These are phyloP conservation scores for Myiozetetes cayanensis DNA, from an alignment of 2,113 vertebrate genomes.

Conservation along the genomic window DNA sequence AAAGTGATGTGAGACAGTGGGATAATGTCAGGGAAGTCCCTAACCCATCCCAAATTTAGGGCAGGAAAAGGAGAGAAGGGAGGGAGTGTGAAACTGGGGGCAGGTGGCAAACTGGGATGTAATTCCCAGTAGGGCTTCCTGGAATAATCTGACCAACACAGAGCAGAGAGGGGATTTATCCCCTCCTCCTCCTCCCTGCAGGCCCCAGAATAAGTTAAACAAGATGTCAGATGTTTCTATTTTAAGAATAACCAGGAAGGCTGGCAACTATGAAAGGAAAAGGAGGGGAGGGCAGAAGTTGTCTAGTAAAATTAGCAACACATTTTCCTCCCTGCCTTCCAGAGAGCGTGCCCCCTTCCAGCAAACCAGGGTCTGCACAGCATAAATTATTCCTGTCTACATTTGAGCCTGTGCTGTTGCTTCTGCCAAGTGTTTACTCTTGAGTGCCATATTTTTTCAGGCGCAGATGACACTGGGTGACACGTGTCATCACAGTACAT, in stretches of 20 bases:
- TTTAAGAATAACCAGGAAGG: conserved; percentile 47
- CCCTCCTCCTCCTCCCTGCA: not conserved
- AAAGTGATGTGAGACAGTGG: not conserved
- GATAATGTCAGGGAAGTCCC: not conserved
- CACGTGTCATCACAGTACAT: not conserved
- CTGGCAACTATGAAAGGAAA: conserved; percentile 55
- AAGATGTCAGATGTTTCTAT: conserved; percentile 38
- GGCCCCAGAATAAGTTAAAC: conserved; percentile 23
- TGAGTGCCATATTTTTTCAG: conserved; percentile 24
- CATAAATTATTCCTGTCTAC: conserved; percentile 37
- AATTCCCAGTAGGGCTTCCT: not conserved
- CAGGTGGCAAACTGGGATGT: not conserved
- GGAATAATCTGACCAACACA: not conserved
- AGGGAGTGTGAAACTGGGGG: not conserved
- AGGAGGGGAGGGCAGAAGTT: conserved; percentile 24
- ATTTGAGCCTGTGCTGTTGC: conserved; percentile 4
- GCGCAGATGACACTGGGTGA: not conserved
- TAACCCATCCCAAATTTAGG: not conserved
- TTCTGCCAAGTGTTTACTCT: conserved; percentile 30
- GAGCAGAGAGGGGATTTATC: not conserved
- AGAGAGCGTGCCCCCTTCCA: not conserved
- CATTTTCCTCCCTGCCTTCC: conserved; percentile 35
- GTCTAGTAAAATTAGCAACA: conserved; percentile 57
- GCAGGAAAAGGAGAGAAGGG: not conserved
- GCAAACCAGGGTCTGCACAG: not conserved